These are phyloP conservation scores for Garrulus glandarius DNA, from an alignment of 2,797 vertebrate species.

Conservation along the genomic window DNA sequence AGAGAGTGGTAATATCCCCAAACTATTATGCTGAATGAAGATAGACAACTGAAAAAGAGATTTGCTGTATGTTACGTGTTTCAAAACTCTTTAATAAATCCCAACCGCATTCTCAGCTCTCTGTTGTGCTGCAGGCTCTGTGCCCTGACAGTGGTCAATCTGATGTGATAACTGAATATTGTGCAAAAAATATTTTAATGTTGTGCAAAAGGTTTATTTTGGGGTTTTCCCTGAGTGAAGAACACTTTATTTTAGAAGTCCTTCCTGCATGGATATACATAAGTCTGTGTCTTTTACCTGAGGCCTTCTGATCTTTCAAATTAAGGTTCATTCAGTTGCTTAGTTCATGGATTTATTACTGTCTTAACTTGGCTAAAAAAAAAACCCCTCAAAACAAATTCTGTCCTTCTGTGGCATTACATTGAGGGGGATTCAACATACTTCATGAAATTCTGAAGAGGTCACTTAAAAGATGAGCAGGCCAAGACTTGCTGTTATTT, in stretches of 20 bases:
- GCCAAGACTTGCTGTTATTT: background rate
- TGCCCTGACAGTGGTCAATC: fast-evolving
- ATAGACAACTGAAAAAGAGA: background rate
- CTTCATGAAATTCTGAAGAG: background rate
- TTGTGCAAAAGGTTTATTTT: background rate
- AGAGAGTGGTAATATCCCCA: background rate
- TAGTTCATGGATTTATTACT: background rate
- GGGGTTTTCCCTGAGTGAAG: background rate
- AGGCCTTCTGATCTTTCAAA: background rate
- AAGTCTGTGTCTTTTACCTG: background rate
- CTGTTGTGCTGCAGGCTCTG: background rate
- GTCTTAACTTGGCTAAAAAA: background rate
- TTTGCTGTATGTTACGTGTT: background rate
- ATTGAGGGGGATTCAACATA: background rate
- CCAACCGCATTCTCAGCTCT: background rate
- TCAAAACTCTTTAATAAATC: background rate
- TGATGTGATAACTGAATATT: background rate
- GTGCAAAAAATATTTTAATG: background rate
- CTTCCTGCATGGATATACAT: background rate
- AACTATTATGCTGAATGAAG: background rate
- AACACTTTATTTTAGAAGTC: background rate
- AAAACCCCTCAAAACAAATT: fast-evolving
- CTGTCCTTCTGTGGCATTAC: background rate
- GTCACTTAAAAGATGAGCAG: background rate
- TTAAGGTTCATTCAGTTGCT: background rate